These are phyloP conservation scores for Macaria liturata DNA, from an alignment of 2,888 invertebrate species.

Conservation along the genomic window DNA sequence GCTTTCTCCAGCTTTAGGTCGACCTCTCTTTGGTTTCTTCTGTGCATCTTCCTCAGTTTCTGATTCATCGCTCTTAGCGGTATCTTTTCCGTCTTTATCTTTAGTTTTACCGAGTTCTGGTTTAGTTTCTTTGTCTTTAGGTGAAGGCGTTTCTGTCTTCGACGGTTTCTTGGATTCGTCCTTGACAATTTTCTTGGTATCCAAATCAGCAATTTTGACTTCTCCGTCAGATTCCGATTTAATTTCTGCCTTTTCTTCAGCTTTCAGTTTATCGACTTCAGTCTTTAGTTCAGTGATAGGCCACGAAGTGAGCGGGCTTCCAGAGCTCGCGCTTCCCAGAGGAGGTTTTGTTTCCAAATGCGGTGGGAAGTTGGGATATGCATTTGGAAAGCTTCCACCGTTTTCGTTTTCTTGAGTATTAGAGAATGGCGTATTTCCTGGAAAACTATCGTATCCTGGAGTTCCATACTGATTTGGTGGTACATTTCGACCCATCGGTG, in stretches of 20 bases:
- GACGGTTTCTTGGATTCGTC: conserved; percentile 59
- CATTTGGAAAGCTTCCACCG: conserved; percentile 55
- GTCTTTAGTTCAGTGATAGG: conserved; percentile 74
- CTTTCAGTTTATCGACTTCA: conserved; percentile 71
- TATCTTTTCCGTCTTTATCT: conserved; percentile 49
- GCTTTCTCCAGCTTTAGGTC: conserved; percentile 55
- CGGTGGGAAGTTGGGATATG: conserved; percentile 59
- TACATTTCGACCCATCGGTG: conserved; percentile 53
- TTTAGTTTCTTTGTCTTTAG: conserved; percentile 44
- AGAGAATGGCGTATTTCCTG: conserved; percentile 53
- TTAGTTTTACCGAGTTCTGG: conserved; percentile 43
- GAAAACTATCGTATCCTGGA: conserved; percentile 54
- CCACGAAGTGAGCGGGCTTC: conserved; percentile 71
- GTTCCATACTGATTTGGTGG: conserved; percentile 49
- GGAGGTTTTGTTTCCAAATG: conserved; percentile 71
- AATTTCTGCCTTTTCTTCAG: conserved; percentile 71
- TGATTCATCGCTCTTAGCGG: conserved; percentile 52
- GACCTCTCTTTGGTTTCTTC: conserved; percentile 59
- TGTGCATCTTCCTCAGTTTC: conserved; percentile 62
- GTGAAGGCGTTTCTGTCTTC: conserved; percentile 39
- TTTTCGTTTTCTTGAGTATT: conserved; percentile 49
- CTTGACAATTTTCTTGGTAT: conserved; percentile 74
- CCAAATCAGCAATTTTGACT: conserved; percentile 78
- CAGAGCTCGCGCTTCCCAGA: conserved; percentile 64
- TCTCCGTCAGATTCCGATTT: conserved; percentile 81